A percentile compares a stretch with the other conserved stretches of the same genome.
These are phyloP conservation scores for Macrobrachium rosenbergii DNA, from an alignment of 1,140 invertebrate genomes.

Conservation along the genomic window DNA sequence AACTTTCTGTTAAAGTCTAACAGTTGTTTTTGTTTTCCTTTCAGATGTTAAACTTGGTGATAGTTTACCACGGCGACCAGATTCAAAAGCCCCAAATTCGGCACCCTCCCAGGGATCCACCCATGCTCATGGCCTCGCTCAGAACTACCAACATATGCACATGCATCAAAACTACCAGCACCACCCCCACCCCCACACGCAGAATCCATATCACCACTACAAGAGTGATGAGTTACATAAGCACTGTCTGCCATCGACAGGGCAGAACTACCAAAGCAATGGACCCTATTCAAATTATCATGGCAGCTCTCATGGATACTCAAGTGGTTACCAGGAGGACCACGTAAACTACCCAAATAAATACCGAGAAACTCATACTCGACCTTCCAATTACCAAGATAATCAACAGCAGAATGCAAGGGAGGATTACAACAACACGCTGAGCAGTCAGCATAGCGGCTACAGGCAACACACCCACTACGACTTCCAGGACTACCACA, in stretches of 20 bases:
- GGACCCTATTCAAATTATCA: slow-evolving; percentile 45
- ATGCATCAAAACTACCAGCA: slow-evolving; percentile 51
- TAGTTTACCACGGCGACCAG: slow-evolving; percentile 48
- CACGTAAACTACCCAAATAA: slow-evolving; percentile 45
- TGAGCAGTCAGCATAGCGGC: slow-evolving; percentile 35
- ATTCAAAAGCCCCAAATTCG: slow-evolving; percentile 41
- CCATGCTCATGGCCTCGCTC: slow-evolving; percentile 32
- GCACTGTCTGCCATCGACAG: slow-evolving; percentile 6
- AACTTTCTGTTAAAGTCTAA: too few species aligned
- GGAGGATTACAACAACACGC: slow-evolving; percentile 34
- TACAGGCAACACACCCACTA: slow-evolving; percentile 38
- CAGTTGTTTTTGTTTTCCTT: slow-evolving; percentile 18
- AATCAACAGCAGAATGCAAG: slow-evolving; percentile 18
- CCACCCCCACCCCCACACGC: slow-evolving; percentile 52
- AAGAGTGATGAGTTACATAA: slow-evolving; percentile 55
- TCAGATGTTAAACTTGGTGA: slow-evolving; percentile 52
- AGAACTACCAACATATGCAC: slow-evolving; percentile 35
- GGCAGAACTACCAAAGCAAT: slow-evolving; percentile 48
- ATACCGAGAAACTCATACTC: slow-evolving; percentile 28
- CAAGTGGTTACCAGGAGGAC: slow-evolving; percentile 35
- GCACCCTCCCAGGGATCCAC: slow-evolving; percentile 36
- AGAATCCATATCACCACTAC: slow-evolving; percentile 57
- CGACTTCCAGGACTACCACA: slow-evolving; percentile 58
- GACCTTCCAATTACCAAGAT: slow-evolving; percentile 35
- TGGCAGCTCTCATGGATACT: slow-evolving; percentile 3